phyloP scores from a whole-genome alignment of 1,140 invertebrate species.

The Riptortus pedestris region DNA sequence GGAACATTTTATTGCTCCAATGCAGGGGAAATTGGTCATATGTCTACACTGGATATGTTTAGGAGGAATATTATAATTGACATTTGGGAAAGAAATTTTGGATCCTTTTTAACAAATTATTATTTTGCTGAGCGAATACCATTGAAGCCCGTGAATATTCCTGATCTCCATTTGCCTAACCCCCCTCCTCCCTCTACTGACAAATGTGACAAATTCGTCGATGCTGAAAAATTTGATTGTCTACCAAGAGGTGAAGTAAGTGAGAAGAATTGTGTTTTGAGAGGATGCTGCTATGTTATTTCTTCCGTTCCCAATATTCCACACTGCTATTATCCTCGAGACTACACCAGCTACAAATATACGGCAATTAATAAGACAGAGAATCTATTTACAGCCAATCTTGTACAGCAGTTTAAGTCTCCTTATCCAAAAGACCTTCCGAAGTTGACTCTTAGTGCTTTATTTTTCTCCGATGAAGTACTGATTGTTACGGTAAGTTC shows the following conservation, averaged over 20 bases:
- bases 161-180: neutral
- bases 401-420: constrained; percentile 14
- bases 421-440: constrained; percentile 19
- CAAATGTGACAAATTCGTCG: constrained; percentile 3
- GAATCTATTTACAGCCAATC: neutral
- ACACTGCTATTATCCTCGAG: constrained; percentile 21
- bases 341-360: constrained; percentile 19
- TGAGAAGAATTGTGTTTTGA: constrained; percentile 3
- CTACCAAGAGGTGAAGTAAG: constrained; percentile 21
- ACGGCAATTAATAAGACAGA: constrained; percentile 2
- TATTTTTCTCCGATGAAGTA: constrained; percentile 10
- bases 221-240: constrained; percentile 22
- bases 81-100: neutral
- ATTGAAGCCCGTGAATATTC: neutral
- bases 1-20: no score
- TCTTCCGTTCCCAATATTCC: constrained; percentile 10
- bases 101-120: constrained; percentile 10
- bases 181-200: constrained; percentile 5
- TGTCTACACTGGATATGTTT: no score
- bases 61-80: neutral
- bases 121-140: neutral
- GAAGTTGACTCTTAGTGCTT: neutral
- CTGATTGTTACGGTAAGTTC: constrained; percentile 19
- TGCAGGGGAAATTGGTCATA: no score
- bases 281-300: constrained; percentile 22